These are phyloP conservation scores for Rachycentron canadum DNA, from an alignment of 2,797 vertebrate species.

Conservation along the genomic window DNA sequence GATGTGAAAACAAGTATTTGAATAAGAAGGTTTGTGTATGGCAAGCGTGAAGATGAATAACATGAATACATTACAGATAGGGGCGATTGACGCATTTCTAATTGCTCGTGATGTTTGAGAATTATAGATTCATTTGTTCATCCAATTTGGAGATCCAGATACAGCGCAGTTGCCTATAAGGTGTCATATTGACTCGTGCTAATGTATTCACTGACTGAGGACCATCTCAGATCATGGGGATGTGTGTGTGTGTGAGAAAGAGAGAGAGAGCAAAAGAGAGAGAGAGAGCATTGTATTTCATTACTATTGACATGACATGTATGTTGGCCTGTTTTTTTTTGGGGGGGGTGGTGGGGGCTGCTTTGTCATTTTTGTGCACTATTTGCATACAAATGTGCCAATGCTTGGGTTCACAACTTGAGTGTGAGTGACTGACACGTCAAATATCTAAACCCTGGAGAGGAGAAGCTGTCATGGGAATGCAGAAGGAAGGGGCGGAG, in stretches of 20 bases:
- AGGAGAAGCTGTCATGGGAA: slow-evolving; percentile 59
- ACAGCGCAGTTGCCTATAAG: slow-evolving; percentile 42
- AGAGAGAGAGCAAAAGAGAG: background rate
- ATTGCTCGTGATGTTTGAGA: slow-evolving; percentile 58
- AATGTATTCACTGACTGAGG: slow-evolving; percentile 46
- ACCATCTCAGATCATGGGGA: slow-evolving; percentile 25
- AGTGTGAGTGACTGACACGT: slow-evolving; percentile 52
- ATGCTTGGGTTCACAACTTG: slow-evolving; percentile 31
- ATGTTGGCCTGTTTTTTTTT: background rate
- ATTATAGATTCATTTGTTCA: slow-evolving; percentile 65
- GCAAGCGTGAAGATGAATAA: slow-evolving; percentile 67
- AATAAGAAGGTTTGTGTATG: slow-evolving; percentile 53
- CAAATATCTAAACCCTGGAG: slow-evolving; percentile 56
- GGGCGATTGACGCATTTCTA: slow-evolving; percentile 42
- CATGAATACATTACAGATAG: slow-evolving; percentile 62
- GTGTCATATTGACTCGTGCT: slow-evolving; percentile 39
- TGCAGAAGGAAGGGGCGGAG: slow-evolving; percentile 20
- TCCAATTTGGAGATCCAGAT: slow-evolving; percentile 59
- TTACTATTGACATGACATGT: slow-evolving; percentile 44
- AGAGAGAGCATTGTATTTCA: slow-evolving; percentile 2
- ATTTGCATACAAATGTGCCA: slow-evolving; percentile 33
- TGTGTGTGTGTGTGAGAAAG: slow-evolving; percentile 29
- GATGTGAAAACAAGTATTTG: slow-evolving; percentile 70
- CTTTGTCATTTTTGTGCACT: slow-evolving; percentile 26
- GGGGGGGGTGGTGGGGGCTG: background rate